Percentiles rank a stretch among this genome's conserved stretches.
Conservation (phyloP, 1,140 invertebrate genomes). For the Arctopsyche grandis region DNA sequence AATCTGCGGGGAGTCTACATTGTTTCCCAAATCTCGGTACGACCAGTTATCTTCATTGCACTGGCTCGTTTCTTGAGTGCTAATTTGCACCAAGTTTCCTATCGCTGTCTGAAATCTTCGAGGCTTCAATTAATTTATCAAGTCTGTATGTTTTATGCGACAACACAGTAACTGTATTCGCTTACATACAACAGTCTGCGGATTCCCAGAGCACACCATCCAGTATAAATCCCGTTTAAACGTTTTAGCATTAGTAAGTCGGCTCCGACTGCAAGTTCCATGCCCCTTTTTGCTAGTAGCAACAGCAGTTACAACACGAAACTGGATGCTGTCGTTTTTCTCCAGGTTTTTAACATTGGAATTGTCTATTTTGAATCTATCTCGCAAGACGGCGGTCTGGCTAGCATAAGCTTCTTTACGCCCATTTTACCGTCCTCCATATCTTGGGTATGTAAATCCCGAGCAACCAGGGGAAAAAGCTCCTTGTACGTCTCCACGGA, state of each 20-base stretch:
- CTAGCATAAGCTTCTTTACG: slow-evolving; percentile 36
- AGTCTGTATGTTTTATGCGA: slow-evolving; percentile 2
- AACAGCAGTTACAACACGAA: neutral
- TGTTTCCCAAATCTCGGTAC: slow-evolving; percentile 46
- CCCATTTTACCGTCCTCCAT: slow-evolving; percentile 33
- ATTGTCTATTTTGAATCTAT: slow-evolving; percentile 30
- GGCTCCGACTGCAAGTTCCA: neutral
- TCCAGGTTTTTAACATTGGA: neutral
- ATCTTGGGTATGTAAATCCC: slow-evolving; percentile 47
- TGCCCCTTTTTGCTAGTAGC: too few relatives aligned
- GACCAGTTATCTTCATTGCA: slow-evolving; percentile 12
- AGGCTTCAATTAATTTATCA: neutral
- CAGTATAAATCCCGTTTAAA: slow-evolving; percentile 17
- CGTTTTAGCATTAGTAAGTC: slow-evolving; percentile 4
- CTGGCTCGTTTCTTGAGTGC: neutral
- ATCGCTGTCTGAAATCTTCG: neutral
- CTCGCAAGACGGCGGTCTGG: neutral
- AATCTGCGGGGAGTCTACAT: slow-evolving; percentile 45
- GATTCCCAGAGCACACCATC: neutral
- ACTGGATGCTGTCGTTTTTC: neutral
- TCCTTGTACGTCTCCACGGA: slow-evolving; percentile 33
- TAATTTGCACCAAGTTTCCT: slow-evolving; percentile 21
- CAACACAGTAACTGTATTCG: neutral
- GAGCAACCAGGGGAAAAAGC: slow-evolving; percentile 20
- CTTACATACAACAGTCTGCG: neutral